Evolutionary conservation across 1,140 invertebrate genomes (phyloP), one percentile per base, ranked within the genome.

Genomic region (Akabosia matsudoensis): DNA sequence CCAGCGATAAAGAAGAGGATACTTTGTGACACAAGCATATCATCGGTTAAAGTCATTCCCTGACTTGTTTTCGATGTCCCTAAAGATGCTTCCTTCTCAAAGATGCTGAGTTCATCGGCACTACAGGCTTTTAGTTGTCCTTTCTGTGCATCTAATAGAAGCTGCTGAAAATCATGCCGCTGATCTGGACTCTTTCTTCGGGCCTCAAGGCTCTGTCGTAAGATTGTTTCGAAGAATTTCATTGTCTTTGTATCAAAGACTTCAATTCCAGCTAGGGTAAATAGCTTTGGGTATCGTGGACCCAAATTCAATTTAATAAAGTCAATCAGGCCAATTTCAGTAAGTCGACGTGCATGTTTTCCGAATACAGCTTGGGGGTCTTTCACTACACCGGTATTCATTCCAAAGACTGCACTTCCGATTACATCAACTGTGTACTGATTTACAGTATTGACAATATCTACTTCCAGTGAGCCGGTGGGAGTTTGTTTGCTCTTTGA

Each of bases 1-100:
- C 92, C 91, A 56, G 92, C 92, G 0, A 89, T 84, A 73, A 92
- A 34, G 54, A 67, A 67, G 13, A 2, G 26, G 2, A 67, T 10
- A 13, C 13, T 61, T 24, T 61, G 54, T 56, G 54, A 13, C 14
- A 13, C 24, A 22, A 22, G 13, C 10, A 56, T 22, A 24, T 4
- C 22, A 22, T 56, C 54, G n/a, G n/a, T n/a, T n/a, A n/a, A n/a
- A n/a, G 22, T 56, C 54, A 56, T 22, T 24, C 22, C 14, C 4
- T 4, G 4, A 56, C 13, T 56, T 56, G 7, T 56, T 56, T 56
- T 56, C 24, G 13, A 22, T 24, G 10, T 24, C 54, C 24, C 3
- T 22, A 56, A 22, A 56, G 4, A 56, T 16, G 54, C 54, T 7
- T 56, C 54, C 54, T 56, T 56, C 22, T 56, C 54, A 22, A 56